Evolutionary conservation across 1,140 invertebrate genomes (phyloP).

Genomic region (Popillia japonica): DNA sequence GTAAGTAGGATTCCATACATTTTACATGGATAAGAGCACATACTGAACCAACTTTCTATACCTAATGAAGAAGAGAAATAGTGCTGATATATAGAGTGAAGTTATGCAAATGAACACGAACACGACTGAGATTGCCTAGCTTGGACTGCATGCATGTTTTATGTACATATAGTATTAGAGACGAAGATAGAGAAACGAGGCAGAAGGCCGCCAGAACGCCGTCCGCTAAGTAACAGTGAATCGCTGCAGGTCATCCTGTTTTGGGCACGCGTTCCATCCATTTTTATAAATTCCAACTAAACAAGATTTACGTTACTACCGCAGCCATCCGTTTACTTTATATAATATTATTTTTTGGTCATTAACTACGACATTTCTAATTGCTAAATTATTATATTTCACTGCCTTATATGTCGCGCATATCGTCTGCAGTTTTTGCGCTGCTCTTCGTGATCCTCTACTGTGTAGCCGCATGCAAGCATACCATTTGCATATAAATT

Average conservation of each 20-base stretch:
- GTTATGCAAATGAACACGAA: slow-evolving; percentile 20
- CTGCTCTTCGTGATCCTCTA: neutral
- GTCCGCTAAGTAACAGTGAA: slow-evolving; percentile 23
- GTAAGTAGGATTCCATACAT: neutral
- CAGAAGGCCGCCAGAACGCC: neutral
- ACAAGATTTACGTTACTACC: slow-evolving; percentile 18
- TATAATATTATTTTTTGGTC: slow-evolving; percentile 19
- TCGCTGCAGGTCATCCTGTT: slow-evolving; percentile 25
- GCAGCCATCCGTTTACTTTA: neutral
- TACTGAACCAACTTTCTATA: neutral
- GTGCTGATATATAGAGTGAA: slow-evolving; percentile 10
- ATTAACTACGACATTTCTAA: slow-evolving; percentile 13
- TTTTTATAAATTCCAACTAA: slow-evolving; percentile 19
- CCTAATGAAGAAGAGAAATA: slow-evolving; percentile 4
- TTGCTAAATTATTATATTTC: slow-evolving; percentile 30
- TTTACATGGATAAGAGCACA: neutral
- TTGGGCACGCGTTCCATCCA: slow-evolving; percentile 17
- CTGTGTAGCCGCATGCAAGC: neutral
- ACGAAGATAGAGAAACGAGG: neutral
- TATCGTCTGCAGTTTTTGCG: slow-evolving; percentile 3
- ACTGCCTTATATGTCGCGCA: neutral
- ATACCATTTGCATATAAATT: slow-evolving; percentile 30
- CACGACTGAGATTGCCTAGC: slow-evolving; percentile 6
- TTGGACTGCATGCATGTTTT: neutral
- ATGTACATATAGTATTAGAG: neutral